phyloP scores from a whole-genome alignment of 2,888 invertebrate species.

The Drosophila testacea region DNA sequence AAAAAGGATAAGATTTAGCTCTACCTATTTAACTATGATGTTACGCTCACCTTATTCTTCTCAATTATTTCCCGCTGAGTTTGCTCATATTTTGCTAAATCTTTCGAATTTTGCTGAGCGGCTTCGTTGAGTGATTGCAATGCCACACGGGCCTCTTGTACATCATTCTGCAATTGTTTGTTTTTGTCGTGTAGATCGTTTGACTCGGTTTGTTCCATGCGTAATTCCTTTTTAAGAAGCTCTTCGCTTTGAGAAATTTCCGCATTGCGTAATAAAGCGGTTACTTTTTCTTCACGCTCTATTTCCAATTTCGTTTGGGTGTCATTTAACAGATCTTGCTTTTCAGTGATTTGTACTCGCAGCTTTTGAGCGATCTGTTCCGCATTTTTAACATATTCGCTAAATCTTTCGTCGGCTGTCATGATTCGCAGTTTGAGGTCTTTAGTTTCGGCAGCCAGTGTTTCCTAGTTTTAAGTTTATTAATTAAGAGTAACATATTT shows the following conservation, averaged over 20 bases:
- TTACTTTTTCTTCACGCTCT: conserved; percentile 91
- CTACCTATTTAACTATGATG: conserved; percentile 75
- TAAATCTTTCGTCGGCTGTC: conserved; percentile 83
- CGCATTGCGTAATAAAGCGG: conserved; percentile 91
- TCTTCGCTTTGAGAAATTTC: conserved; percentile 93
- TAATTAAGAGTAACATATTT: conserved; percentile 33
- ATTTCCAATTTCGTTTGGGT: conserved; percentile 75
- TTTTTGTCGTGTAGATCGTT: conserved; percentile 87
- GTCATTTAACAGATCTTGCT: conserved; percentile 80
- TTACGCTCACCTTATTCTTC: conserved; percentile 87
- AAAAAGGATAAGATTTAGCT: background rate
- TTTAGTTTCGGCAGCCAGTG: conserved; percentile 78
- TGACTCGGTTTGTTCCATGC: conserved; percentile 89
- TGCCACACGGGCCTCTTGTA: conserved; percentile 82
- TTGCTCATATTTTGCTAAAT: conserved; percentile 74
- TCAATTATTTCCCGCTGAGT: conserved; percentile 87
- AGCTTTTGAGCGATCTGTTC: conserved; percentile 81
- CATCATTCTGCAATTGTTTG: conserved; percentile 86
- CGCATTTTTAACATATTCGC: conserved; percentile 82
- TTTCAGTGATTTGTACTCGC: conserved; percentile 73
- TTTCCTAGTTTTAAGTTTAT: conserved; percentile 72
- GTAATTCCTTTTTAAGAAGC: conserved; percentile 90
- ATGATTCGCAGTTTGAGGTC: conserved; percentile 81
- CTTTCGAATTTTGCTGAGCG: conserved; percentile 68
- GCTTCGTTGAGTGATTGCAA: conserved; percentile 69